A percentile compares a stretch with the other conserved stretches of the same genome.
These are phyloP conservation scores for Lepisosteus oculatus DNA, from an alignment of 2,113 vertebrate species.

Conservation along the genomic window DNA sequence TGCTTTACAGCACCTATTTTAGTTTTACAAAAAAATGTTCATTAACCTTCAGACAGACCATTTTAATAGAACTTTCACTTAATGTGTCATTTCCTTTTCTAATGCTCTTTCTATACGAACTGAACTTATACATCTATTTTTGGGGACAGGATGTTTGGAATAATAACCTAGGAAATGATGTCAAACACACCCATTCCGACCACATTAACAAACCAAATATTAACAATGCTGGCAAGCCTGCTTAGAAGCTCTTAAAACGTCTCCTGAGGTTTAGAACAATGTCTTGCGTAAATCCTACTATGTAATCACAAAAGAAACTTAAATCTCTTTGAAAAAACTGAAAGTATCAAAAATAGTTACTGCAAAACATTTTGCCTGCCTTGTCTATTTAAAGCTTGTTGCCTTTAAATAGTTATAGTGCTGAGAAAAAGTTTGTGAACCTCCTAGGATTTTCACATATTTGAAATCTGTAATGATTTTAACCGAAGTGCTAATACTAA, in stretches of 20 bases:
- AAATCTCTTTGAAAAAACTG: slow-evolving; percentile 2
- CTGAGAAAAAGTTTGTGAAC: too few relatives aligned
- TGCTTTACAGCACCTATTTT: too few relatives aligned
- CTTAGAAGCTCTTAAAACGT: background rate
- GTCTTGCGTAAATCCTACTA: slow-evolving; percentile 8
- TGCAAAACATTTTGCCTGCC: background rate
- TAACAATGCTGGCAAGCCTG: slow-evolving; percentile 35
- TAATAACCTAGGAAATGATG: slow-evolving; percentile 52
- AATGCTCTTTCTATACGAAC: slow-evolving; percentile 40
- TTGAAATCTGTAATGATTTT: too few relatives aligned
- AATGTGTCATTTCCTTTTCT: slow-evolving; percentile 13
- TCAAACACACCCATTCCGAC: slow-evolving; percentile 42
- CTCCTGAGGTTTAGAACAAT: slow-evolving; percentile 38
- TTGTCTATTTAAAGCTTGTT: slow-evolving; percentile 1
- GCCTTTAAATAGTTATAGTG: background rate
- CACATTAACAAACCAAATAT: slow-evolving; percentile 10
- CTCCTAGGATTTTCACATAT: too few relatives aligned
- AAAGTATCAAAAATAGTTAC: background rate
- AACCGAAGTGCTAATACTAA: too few relatives aligned
- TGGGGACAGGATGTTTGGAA: slow-evolving; percentile 45
- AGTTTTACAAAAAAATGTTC: too few relatives aligned
- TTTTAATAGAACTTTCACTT: background rate
- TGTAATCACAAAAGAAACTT: background rate
- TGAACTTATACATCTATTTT: background rate
- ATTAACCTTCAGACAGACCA: too few relatives aligned